Evolutionary conservation across 2,888 invertebrate species (phyloP).

Genomic region (Apeira syringaria): DNA sequence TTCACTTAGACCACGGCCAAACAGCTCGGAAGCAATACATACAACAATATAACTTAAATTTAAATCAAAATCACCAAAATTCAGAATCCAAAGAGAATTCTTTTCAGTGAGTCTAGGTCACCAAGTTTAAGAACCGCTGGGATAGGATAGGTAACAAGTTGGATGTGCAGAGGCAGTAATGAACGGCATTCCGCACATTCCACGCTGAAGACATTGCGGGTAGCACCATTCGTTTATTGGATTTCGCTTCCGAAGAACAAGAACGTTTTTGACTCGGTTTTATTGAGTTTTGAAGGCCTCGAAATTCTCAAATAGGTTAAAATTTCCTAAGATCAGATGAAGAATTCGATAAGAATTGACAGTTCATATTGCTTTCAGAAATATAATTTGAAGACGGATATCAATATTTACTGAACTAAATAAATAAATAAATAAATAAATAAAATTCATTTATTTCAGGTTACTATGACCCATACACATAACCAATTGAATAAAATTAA

Average conservation of each 20-base stretch:
- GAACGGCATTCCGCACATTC: conserved; percentile 69
- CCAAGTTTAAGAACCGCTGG: conserved; percentile 16
- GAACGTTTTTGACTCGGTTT: conserved; percentile 48
- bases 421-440: too few species aligned
- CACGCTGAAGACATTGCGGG: conserved; percentile 63
- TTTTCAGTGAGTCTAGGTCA: too few species aligned
- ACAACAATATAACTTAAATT: too few species aligned
- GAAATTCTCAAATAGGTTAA: conserved; percentile 24
- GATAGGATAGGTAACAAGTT: conserved; percentile 59
- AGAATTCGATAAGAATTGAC: conserved; percentile 1
- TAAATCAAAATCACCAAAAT: too few species aligned
- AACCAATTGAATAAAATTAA: too few species aligned
- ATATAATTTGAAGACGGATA: too few species aligned
- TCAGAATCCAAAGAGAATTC: too few species aligned
- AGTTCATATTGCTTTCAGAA: neutral
- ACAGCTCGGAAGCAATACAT: too few species aligned
- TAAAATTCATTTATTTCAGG: too few species aligned
- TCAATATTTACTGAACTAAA: too few species aligned
- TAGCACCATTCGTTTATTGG: conserved; percentile 61
- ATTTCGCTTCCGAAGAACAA: conserved; percentile 47
- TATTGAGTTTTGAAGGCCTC: conserved; percentile 51
- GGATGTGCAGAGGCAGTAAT: conserved; percentile 65
- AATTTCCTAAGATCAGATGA: conserved; percentile 14
- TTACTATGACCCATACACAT: too few species aligned
- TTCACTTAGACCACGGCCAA: too few species aligned